Percentiles rank a stretch among this genome's conserved stretches.
Conservation (phyloP, 2,888 invertebrate species). For the Caenorhabditis sp. region DNA sequence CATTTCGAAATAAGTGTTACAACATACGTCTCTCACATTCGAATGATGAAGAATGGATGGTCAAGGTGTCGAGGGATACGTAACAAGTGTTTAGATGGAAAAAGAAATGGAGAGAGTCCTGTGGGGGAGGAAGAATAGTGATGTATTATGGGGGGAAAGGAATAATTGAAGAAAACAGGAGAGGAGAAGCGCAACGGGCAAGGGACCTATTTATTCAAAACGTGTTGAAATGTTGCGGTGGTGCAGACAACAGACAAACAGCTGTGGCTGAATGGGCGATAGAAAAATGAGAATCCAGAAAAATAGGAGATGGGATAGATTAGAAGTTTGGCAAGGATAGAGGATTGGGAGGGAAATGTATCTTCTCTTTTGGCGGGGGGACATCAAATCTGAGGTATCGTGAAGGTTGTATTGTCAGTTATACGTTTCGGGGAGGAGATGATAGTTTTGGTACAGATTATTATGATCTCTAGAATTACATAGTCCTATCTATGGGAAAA, state of each 20-base stretch:
- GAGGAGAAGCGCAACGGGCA: conserved; percentile 16
- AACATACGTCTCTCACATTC: conserved; percentile 2
- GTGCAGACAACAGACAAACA: conserved; percentile 18
- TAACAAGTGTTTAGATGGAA: conserved; percentile 57
- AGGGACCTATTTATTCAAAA: conserved; percentile 46
- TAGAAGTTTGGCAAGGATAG: conserved; percentile 32
- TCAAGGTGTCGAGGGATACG: conserved; percentile 66
- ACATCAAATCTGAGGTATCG: conserved; percentile 36
- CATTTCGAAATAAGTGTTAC: conserved; percentile 64
- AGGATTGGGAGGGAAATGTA: conserved; percentile 27
- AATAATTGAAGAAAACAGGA: conserved; percentile 11
- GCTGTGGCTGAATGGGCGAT: conserved; percentile 1
- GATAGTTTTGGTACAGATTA: background rate
- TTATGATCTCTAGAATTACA: conserved; percentile 7
- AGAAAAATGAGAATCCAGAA: conserved; percentile 1
- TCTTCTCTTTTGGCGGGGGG: conserved; percentile 22
- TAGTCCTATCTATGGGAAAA: background rate
- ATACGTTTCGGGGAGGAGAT: background rate
- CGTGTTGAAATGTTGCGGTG: conserved; percentile 40
- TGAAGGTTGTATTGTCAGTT: background rate
- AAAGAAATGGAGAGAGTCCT: background rate
- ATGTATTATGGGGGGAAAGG: background rate
- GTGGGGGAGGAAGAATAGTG: conserved; percentile 4
- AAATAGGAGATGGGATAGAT: background rate
- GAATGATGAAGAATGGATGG: conserved; percentile 47